Evolutionary conservation across 2,113 vertebrate species (phyloP).

Genomic region (Prunella himalayana): DNA sequence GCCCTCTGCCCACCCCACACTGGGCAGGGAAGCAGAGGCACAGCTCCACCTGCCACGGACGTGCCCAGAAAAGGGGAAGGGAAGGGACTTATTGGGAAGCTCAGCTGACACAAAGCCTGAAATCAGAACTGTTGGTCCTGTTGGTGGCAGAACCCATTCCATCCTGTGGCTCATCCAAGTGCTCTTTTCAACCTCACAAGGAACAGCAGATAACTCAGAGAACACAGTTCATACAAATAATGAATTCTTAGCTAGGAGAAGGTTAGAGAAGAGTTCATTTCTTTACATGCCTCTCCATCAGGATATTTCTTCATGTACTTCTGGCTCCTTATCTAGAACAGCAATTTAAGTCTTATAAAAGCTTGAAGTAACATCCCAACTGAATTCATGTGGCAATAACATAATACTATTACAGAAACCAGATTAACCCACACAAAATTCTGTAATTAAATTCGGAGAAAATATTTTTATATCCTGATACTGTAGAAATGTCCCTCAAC

Average conservation of each 20-base stretch:
- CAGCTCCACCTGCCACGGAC: background rate
- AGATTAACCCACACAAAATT: background rate
- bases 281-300: background rate
- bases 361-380: background rate
- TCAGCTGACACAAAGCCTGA: background rate
- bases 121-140: background rate
- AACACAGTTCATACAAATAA: background rate
- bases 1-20: rapidly evolving
- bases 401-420: background rate
- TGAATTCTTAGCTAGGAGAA: background rate
- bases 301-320: background rate
- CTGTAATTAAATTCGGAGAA: background rate
- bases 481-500: background rate
- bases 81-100: background rate
- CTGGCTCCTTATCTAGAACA: background rate
- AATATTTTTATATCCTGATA: background rate
- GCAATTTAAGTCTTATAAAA: background rate
- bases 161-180: background rate
- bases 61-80: background rate
- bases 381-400: background rate
- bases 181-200: background rate
- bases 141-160: background rate
- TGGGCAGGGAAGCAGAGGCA: rapidly evolving
- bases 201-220: background rate
- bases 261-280: background rate